A percentile compares a stretch with the other conserved stretches of the same genome.
Conservation (phyloP, 2,888 invertebrate species). For the Volucella inflata region DNA sequence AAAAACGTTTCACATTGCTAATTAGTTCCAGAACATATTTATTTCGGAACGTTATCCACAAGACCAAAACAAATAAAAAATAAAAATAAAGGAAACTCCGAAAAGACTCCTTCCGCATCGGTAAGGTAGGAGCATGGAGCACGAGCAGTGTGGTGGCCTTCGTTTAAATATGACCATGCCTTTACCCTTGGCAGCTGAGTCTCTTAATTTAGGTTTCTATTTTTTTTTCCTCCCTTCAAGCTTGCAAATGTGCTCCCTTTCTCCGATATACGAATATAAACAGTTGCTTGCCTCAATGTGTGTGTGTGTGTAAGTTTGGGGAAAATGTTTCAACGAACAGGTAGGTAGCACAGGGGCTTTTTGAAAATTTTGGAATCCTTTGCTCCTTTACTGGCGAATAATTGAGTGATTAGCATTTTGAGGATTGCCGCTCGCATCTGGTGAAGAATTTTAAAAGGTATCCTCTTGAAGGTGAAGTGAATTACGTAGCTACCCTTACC, state of each 20-base stretch:
- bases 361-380: slow-evolving; percentile 37
- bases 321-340: slow-evolving; percentile 12
- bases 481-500: slow-evolving; percentile 39
- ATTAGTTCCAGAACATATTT: slow-evolving; percentile 67
- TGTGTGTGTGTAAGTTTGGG: slow-evolving; percentile 4
- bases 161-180: slow-evolving; percentile 41
- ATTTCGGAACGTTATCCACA: slow-evolving; percentile 36
- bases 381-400: slow-evolving; percentile 63
- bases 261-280: too few species aligned
- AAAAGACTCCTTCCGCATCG: neutral
- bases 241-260: neutral
- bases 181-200: slow-evolving; percentile 37
- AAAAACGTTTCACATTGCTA: slow-evolving; percentile 65
- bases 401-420: slow-evolving; percentile 75
- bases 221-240: neutral
- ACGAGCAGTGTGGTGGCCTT: slow-evolving; percentile 33
- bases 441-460: slow-evolving; percentile 58
- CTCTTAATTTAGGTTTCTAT: slow-evolving; percentile 58
- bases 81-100: neutral
- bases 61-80: slow-evolving; percentile 3
- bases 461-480: slow-evolving; percentile 53
- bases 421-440: slow-evolving; percentile 67
- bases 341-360: slow-evolving; percentile 40
- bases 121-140: neutral
- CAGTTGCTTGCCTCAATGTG: neutral